Base-by-base conservation (phyloP, 2,113 vertebrate genomes). In the Brachyhypopomus gauderio region DNA sequence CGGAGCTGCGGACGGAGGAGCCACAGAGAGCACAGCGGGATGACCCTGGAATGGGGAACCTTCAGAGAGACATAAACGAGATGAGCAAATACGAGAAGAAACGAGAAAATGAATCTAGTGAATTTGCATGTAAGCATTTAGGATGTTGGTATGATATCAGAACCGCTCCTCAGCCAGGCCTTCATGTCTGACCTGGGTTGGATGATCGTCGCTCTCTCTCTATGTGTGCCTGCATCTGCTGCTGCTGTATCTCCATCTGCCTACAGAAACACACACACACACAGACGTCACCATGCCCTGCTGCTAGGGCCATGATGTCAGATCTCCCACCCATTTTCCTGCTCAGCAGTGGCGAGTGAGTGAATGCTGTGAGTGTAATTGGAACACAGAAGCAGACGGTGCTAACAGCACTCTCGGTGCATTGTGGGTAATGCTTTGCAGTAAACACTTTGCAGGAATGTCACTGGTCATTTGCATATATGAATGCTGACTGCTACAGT, bases 191-290 rank as follows among this genome's bases (percentile, higher is more conserved):
- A 96, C 98, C 98, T 95, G 98, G 95, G 90, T 96, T 96, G 34
- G 98, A 98, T 23, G 96, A 92, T 86, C 96, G 95, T 87, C 96
- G 95, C 92, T 99, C 98, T 85, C 98, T 93, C 86, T 98, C 96
- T 87, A 97, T 95, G 75, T 98, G 97, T 5, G 90, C 92, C 89
- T 94, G 93, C 89, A 95, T 92, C 87, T 94, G 93, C 88, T 94
- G 93, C 87, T 94, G 77, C 66, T 79, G 76, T 12, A 95, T 94
- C 93, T 95, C 97, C 93, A 98, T 94, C 92, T 98, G 97, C 92
- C 97, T 99, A 85, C 22, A 91, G 91, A 77, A 55, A 85, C 12
- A 69, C 60, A 60, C 25, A 38, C 17, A 75, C 45, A 34, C 62
- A 85, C 75, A 78, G 25, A 14, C 60, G 67, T 45, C 41, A 69